phyloP scores from a whole-genome alignment of 2,113 vertebrate species.

The Sigmodon hispidus region DNA sequence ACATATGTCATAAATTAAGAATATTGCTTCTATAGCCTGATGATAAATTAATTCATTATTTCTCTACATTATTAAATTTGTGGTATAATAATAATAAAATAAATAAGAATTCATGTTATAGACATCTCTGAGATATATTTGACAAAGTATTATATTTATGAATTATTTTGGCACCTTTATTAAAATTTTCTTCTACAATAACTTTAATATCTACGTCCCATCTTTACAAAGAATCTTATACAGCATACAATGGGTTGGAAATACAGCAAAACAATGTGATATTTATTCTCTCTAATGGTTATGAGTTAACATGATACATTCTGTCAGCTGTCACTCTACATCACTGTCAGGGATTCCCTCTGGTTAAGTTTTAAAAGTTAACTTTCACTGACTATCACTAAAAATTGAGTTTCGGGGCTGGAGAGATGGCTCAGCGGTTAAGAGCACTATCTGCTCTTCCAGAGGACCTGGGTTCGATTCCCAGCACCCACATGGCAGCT shows the following conservation, averaged over 20 bases:
- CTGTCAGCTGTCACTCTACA: conserved; percentile 33
- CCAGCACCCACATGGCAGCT: no score
- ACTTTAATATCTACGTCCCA: not conserved
- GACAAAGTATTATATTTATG: not conserved
- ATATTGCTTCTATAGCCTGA: not conserved
- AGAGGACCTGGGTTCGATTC: no score
- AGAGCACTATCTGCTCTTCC: no score
- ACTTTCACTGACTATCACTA: not conserved
- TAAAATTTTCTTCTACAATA: not conserved
- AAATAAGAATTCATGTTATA: not conserved
- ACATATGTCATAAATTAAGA: not conserved
- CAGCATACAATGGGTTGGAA: not conserved
- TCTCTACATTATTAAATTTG: not conserved
- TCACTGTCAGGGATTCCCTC: not conserved
- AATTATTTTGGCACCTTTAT: not conserved
- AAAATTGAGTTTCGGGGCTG: not conserved
- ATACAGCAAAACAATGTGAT: not conserved
- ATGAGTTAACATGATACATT: not conserved
- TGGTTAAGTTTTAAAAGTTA: not conserved
- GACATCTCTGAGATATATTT: not conserved
- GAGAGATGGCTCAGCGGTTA: no score
- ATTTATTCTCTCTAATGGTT: not conserved
- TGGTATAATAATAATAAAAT: not conserved
- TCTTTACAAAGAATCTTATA: not conserved
- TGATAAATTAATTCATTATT: not conserved